These are phyloP conservation scores for Myotis daubentonii DNA, from an alignment of 2,797 vertebrate species.

Conservation along the genomic window DNA sequence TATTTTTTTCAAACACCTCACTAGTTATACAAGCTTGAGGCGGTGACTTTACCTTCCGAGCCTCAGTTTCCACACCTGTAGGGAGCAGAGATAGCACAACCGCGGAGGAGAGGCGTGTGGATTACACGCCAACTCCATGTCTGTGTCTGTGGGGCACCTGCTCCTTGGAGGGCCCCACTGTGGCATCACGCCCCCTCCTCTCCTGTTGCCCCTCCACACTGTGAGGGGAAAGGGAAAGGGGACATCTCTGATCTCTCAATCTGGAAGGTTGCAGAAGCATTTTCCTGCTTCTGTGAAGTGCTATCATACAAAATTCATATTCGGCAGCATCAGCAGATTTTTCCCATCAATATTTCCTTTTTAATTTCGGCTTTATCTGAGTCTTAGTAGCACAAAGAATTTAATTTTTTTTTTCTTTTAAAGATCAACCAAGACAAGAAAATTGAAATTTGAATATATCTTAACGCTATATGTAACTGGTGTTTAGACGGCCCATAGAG, in stretches of 20 bases:
- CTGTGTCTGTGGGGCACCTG: accelerated
- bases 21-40: not conserved
- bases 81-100: not conserved
- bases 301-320: conserved; percentile 71
- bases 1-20: not conserved
- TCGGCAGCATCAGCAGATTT: conserved; percentile 69
- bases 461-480: not conserved
- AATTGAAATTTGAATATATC: not conserved
- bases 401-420: conserved; percentile 65
- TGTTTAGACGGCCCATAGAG: not conserved
- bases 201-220: not conserved
- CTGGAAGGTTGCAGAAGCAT: conserved; percentile 36
- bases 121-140: accelerated
- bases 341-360: conserved; percentile 76
- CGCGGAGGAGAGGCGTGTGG: accelerated
- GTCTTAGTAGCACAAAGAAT: conserved; percentile 59
- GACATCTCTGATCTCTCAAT: conserved; percentile 40
- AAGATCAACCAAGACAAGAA: conserved; percentile 62
- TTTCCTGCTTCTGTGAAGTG: conserved; percentile 54
- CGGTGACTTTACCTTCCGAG: not conserved
- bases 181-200: not conserved
- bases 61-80: not conserved
- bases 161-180: not conserved
- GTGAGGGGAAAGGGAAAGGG: not conserved
- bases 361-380: conserved; percentile 71